Evolutionary conservation across 2,113 vertebrate species (phyloP).

Genomic region (Chloebia gouldiae): DNA sequence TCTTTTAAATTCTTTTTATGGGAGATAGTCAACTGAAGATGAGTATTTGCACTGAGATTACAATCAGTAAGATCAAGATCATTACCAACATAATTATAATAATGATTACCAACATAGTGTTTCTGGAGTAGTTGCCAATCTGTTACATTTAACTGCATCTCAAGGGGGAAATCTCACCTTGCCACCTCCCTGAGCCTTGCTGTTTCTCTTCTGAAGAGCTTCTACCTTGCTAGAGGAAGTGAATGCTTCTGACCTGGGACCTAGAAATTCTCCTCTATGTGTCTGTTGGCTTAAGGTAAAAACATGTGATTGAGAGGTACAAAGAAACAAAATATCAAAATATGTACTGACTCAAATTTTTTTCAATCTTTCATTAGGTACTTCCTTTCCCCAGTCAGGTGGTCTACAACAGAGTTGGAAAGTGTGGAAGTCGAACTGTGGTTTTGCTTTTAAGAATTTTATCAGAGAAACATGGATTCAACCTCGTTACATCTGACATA

Average conservation of each 20-base stretch:
- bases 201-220: background rate
- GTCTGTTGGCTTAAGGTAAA: background rate
- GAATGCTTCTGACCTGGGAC: background rate
- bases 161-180: background rate
- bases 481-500: conserved; percentile 93
- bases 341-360: background rate
- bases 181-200: background rate
- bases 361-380: conserved; percentile 72
- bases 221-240: background rate
- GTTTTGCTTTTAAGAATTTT: conserved; percentile 92
- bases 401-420: conserved; percentile 98
- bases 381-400: conserved; percentile 97
- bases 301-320: background rate
- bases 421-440: conserved; percentile 96
- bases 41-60: background rate
- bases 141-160: background rate
- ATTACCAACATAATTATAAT: background rate
- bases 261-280: background rate
- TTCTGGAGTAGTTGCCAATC: background rate
- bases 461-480: conserved; percentile 93
- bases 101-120: background rate
- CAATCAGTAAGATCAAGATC: background rate
- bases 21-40: background rate
- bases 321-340: background rate
- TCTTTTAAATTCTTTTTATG: background rate